These are phyloP conservation scores for Aphelinus atriplicis DNA, from an alignment of 1,140 invertebrate species.

Conservation along the genomic window DNA sequence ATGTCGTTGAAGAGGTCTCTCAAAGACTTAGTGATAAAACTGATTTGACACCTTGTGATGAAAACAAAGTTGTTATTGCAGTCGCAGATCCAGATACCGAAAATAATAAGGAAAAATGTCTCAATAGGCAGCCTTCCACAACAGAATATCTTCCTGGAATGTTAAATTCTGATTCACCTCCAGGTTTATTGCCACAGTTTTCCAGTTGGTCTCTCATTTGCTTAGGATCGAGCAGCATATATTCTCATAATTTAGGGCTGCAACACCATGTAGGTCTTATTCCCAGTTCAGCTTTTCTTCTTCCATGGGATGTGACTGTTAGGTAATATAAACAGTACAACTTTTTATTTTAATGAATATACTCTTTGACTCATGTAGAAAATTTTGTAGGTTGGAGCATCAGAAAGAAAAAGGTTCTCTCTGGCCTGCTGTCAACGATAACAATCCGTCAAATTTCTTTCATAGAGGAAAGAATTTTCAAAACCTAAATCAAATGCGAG, in stretches of 20 bases:
- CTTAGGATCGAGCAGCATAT: constrained; percentile 88
- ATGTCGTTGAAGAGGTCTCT: constrained; percentile 52
- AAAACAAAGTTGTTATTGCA: constrained; percentile 65
- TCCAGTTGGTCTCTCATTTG: constrained; percentile 93
- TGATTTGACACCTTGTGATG: constrained; percentile 58
- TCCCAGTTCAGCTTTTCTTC: constrained; percentile 86
- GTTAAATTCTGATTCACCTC: constrained; percentile 83
- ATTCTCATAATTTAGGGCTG: constrained; percentile 88
- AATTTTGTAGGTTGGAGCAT: constrained; percentile 57
- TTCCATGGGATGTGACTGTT: constrained; percentile 95
- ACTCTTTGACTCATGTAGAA: background rate
- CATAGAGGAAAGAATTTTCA: constrained; percentile 58
- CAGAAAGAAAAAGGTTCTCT: constrained; percentile 61
- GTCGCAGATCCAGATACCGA: constrained; percentile 61
- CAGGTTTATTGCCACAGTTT: constrained; percentile 84
- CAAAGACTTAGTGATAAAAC: constrained; percentile 56
- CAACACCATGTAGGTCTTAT: constrained; percentile 88
- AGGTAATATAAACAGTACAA: constrained; percentile 53
- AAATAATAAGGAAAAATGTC: constrained; percentile 67
- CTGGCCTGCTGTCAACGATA: constrained; percentile 59
- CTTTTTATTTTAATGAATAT: background rate
- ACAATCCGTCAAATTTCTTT: constrained; percentile 50
- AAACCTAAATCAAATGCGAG: constrained; percentile 58
- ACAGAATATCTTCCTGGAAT: constrained; percentile 92
- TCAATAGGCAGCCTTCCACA: constrained; percentile 81